Conservation (phyloP, 2,113 vertebrate species). For the Callocephalon fimbriatum region DNA sequence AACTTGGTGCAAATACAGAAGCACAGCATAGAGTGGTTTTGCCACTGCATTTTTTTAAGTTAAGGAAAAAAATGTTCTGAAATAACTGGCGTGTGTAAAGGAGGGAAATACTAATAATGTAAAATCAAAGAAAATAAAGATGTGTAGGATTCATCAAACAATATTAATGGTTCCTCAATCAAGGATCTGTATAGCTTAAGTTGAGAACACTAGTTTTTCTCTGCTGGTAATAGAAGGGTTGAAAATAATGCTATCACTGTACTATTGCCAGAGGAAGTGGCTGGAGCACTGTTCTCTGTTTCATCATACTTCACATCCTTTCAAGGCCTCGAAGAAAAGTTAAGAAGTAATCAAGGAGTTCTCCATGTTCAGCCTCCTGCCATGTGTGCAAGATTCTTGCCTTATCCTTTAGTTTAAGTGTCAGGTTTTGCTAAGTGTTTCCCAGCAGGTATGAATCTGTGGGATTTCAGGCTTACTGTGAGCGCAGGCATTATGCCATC, state of each 20-base stretch:
- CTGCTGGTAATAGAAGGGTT: neutral
- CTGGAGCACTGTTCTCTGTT: neutral
- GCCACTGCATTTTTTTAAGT: neutral
- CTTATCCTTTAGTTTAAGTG: neutral
- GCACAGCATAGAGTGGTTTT: neutral
- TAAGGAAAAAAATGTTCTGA: neutral
- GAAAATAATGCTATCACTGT: neutral
- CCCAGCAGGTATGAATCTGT: neutral
- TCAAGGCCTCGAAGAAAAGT: neutral
- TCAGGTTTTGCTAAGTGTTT: neutral
- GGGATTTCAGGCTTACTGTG: neutral
- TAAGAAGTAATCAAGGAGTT: neutral
- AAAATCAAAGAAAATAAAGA: neutral
- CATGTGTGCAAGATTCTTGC: neutral
- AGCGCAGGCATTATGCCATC: accelerated
- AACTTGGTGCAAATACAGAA: neutral
- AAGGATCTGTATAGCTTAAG: neutral
- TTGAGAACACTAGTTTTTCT: neutral
- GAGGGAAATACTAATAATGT: neutral
- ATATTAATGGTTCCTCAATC: neutral
- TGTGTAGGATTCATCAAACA: neutral
- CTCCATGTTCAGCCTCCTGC: no score
- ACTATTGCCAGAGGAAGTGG: neutral
- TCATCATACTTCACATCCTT: neutral
- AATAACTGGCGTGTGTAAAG: neutral